Conservation (phyloP, 2,888 invertebrate genomes). For the Crepidodera aurea region DNA sequence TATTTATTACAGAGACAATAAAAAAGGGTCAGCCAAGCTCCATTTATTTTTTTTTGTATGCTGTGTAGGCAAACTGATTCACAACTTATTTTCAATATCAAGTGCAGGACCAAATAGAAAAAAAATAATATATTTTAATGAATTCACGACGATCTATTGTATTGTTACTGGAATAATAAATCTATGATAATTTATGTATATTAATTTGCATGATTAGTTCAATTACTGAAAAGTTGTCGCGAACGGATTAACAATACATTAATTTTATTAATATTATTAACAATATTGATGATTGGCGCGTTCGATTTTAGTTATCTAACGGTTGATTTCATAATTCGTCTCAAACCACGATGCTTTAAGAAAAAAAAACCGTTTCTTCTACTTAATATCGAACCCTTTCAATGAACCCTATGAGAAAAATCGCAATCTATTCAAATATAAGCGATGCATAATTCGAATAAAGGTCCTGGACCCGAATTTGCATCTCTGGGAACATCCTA, state of each 20-base stretch:
- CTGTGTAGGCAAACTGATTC: too few species aligned
- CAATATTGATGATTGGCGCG: background rate
- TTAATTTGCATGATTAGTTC: conserved; percentile 10
- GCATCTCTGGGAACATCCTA: conserved; percentile 60
- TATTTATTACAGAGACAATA: too few species aligned
- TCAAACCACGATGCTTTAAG: conserved; percentile 8
- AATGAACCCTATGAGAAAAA: conserved; percentile 54
- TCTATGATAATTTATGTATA: conserved; percentile 21
- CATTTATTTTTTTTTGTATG: too few species aligned
- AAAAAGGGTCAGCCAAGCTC: too few species aligned
- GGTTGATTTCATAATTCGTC: conserved; percentile 8
- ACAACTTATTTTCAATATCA: conserved; percentile 8
- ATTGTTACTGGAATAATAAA: conserved; percentile 18
- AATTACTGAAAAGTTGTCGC: conserved; percentile 7
- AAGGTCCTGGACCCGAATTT: conserved; percentile 57
- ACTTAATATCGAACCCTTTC: conserved; percentile 43
- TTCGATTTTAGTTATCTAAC: background rate
- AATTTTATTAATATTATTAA: background rate
- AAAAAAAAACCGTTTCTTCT: conserved; percentile 47
- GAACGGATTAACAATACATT: background rate
- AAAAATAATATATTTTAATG: conserved; percentile 25
- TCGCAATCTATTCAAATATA: conserved; percentile 54
- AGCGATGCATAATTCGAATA: conserved; percentile 58
- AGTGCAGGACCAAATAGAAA: background rate
- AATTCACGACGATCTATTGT: conserved; percentile 15